Base-by-base conservation (phyloP, 2,888 invertebrate species). In the Yponomeuta cagnagella region DNA sequence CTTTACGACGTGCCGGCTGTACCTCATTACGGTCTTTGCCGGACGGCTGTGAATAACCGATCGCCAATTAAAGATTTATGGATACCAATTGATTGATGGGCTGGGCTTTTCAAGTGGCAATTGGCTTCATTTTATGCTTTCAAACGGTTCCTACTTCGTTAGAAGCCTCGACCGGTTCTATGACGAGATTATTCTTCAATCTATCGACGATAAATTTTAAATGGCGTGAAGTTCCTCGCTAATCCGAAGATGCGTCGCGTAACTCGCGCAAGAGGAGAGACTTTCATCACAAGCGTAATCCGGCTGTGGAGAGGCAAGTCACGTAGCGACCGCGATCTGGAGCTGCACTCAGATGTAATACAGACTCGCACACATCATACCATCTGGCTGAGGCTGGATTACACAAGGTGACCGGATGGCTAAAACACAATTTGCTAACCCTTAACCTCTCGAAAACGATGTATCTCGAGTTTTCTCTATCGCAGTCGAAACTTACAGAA, bases 1-100 rank as follows among this genome's bases (percentile, higher is more conserved):
- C 79, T 76, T 81, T 76, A 69, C 69, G 69, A 69, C 69, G 63
- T 63, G 68, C 10, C 68, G 58, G 52, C 52, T 68, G 52, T 52
- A 52, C 48, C 48, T 68, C 48, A 68, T 68, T 68, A 68, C 6
- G 65, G 31, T 65, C 31, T 58, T 15, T 15, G 10, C 52, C 52
- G 52, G 15, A 3, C 52, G 65, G 65, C 65, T 31, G 65, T 65
- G 30, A 65, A 43, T 43, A 31, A 65, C 30, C 33, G 65, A 31
- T 33, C 10, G 65, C 65, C 31, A 65, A 65, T 65, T 65, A 65
- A 58, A 58, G 52, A 58, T 58, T 58, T 58, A 58, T 58, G 52
- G 12, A 15, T 58, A 15, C 15, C 52, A 58, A 58, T 58, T 58
- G 52, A 15, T 15, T 58, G 52, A 58, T 58, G 52, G 52, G 52